A percentile compares a stretch with the other conserved stretches of the same genome.
phyloP scores from a whole-genome alignment of 2,797 vertebrate species.

The Cyprinodon diabolis region DNA sequence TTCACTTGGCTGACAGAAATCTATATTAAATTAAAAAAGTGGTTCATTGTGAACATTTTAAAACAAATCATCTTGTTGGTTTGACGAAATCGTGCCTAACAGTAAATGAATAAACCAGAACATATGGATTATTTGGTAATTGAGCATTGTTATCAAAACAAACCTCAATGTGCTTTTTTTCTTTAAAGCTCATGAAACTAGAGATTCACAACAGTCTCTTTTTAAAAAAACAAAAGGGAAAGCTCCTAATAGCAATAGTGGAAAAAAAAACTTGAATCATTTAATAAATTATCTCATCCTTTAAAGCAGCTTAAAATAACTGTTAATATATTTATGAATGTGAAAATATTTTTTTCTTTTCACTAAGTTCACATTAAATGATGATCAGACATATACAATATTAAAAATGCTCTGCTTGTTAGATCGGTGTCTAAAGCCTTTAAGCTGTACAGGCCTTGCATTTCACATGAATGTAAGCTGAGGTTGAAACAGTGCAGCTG shows the following conservation, averaged over 20 bases:
- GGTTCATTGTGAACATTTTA: conserved; percentile 1
- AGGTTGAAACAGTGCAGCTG: conserved; percentile 39
- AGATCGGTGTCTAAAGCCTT: conserved; percentile 20
- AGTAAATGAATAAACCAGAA: conserved; percentile 1
- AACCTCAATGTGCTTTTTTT: conserved; percentile 4
- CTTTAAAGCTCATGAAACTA: conserved; percentile 23
- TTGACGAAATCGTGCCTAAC: conserved; percentile 9
- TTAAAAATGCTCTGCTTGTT: neutral
- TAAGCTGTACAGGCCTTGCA: neutral
- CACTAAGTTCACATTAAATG: conserved; percentile 1
- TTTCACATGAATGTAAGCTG: conserved; percentile 21
- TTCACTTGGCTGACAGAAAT: neutral
- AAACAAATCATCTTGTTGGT: conserved; percentile 7
- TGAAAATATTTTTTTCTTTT: conserved; percentile 11
- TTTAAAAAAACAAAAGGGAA: neutral
- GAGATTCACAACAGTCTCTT: neutral
- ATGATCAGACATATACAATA: conserved; percentile 4
- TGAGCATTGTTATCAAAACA: neutral
- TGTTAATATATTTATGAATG: conserved; percentile 6
- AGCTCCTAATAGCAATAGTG: neutral
- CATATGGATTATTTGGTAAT: conserved; percentile 30
- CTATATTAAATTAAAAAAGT: neutral
- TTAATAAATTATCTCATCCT: conserved; percentile 19
- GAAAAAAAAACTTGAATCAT: neutral
- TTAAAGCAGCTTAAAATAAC: conserved; percentile 32